Evolutionary conservation across 37 sponge, comb jelly and placozoan species (phyloP).

Genomic region (Beroe forskalii): DNA sequence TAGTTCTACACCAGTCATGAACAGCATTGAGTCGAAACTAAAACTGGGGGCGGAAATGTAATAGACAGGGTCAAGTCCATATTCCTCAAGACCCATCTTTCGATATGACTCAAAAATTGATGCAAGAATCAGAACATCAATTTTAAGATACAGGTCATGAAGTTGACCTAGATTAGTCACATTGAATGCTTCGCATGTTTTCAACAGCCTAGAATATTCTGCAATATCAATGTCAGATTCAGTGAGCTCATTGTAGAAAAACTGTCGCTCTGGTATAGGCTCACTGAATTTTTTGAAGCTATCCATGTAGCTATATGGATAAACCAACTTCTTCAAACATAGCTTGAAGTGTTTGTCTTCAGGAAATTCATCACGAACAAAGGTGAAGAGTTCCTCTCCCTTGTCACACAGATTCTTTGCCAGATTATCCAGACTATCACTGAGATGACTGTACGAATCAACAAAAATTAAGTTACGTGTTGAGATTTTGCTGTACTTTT

Average conservation of each 20-base stretch:
- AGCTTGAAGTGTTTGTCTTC: neutral
- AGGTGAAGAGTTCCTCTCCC: neutral
- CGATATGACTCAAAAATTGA: neutral
- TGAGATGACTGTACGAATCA: conserved; percentile 3
- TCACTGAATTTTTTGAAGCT: neutral
- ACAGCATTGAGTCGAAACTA: neutral
- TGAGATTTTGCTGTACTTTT: neutral
- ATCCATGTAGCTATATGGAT: conserved; percentile 1
- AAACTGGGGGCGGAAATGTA: neutral
- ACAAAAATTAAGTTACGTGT: neutral
- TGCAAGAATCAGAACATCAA: conserved; percentile 10
- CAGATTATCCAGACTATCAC: neutral
- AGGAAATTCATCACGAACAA: neutral
- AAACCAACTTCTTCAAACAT: neutral
- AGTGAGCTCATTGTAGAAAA: neutral
- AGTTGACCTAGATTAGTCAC: neutral
- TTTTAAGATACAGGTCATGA: neutral
- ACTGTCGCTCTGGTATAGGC: neutral
- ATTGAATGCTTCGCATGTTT: neutral
- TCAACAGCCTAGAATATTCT: neutral
- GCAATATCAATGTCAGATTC: neutral
- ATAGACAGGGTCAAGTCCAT: neutral
- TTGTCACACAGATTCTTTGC: neutral
- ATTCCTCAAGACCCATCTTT: neutral
- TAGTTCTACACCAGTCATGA: neutral